Percentiles rank a stretch among this genome's conserved stretches.
Evolutionary conservation across 2,888 invertebrate genomes (phyloP).

Genomic region (Herminia tarsipennalis): DNA sequence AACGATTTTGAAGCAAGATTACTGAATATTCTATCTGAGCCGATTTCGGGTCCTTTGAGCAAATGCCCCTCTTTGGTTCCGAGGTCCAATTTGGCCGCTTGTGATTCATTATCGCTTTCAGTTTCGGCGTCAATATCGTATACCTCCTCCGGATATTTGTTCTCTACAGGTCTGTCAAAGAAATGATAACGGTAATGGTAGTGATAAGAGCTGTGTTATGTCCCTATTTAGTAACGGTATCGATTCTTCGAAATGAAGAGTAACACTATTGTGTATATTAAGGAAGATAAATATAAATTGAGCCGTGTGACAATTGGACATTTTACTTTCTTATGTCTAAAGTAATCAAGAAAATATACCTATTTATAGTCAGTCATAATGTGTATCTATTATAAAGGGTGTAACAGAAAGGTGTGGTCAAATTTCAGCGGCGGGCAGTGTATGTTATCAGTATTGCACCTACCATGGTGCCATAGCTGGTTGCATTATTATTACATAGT

Average conservation of each 20-base stretch:
- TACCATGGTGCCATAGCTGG: too few species aligned
- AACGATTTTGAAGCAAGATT: constrained; percentile 97
- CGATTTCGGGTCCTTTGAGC: constrained; percentile 96
- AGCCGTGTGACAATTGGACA: too few species aligned
- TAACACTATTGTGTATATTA: constrained; percentile 3
- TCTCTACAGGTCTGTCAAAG: constrained; percentile 65
- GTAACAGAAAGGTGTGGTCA: too few species aligned
- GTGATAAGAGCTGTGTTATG: constrained; percentile 21
- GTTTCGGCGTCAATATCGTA: constrained; percentile 96
- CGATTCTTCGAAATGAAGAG: constrained; percentile 22
- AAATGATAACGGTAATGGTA: constrained; percentile 25
- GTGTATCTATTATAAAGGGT: too few species aligned
- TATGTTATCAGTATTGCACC: too few species aligned
- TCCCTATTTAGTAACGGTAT: constrained; percentile 14
- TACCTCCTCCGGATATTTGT: constrained; percentile 89
- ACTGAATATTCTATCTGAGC: constrained; percentile 95
- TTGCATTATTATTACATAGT: too few species aligned
- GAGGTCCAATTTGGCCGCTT: constrained; percentile 88
- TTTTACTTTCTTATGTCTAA: too few species aligned
- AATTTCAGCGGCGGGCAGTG: too few species aligned
- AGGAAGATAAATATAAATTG: too few species aligned
- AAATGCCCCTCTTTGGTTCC: constrained; percentile 96
- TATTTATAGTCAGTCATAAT: too few species aligned
- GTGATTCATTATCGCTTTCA: constrained; percentile 92
- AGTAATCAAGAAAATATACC: too few species aligned